Percentiles rank a stretch among this genome's conserved stretches.
These are phyloP conservation scores for Trigoniulus corallinus DNA, from an alignment of 1,140 invertebrate genomes.

Conservation along the genomic window DNA sequence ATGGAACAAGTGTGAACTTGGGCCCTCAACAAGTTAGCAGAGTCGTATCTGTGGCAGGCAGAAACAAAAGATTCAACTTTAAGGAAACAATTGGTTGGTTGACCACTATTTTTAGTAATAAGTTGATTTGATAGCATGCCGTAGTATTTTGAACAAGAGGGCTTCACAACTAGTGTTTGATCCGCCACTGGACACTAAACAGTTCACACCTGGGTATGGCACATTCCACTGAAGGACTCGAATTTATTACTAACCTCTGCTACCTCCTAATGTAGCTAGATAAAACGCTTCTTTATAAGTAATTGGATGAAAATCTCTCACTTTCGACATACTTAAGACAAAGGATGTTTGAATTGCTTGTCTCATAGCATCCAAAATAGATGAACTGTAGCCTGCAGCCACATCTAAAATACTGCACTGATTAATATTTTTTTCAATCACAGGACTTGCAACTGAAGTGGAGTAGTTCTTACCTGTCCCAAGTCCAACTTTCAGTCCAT, in stretches of 20 bases:
- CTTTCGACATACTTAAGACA: constrained; percentile 34
- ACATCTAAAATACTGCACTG: constrained; percentile 40
- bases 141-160: too few species aligned
- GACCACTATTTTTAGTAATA: too few species aligned
- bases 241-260: constrained; percentile 45
- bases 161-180: too few species aligned
- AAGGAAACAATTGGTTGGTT: too few species aligned
- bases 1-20: too few species aligned
- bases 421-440: not conserved
- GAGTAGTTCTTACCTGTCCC: constrained; percentile 50
- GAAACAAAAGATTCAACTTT: too few species aligned
- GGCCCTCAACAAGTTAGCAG: too few species aligned
- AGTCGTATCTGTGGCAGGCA: too few species aligned
- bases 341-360: constrained; percentile 52
- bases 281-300: constrained; percentile 61
- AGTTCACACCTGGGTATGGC: too few species aligned
- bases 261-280: constrained; percentile 69
- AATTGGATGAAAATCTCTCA: constrained; percentile 33
- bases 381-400: constrained; percentile 55
- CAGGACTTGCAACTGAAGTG: not conserved
- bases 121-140: too few species aligned
- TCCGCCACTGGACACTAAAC: too few species aligned
- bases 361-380: constrained; percentile 57
- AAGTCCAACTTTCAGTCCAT: constrained; percentile 55
- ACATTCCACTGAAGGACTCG: too few species aligned